Conservation (phyloP, 2,888 invertebrate genomes). For the Plutella xylostella region DNA sequence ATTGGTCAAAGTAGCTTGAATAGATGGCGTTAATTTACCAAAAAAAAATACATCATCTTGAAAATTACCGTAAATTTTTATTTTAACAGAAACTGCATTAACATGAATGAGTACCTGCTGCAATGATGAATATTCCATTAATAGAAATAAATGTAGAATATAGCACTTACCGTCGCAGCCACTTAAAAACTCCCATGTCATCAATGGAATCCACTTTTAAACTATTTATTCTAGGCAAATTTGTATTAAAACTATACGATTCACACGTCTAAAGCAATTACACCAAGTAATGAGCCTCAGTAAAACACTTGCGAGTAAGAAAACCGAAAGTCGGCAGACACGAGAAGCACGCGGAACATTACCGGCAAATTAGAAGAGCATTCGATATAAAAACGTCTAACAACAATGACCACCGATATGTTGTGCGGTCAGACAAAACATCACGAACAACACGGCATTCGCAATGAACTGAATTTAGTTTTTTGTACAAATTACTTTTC, state of each 20-base stretch:
- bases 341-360: constrained; percentile 48
- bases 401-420: constrained; percentile 64
- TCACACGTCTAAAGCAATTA: constrained; percentile 15
- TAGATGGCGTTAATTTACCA: no score
- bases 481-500: constrained; percentile 67
- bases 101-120: no score
- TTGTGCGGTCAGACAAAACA: constrained; percentile 68
- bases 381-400: constrained; percentile 53
- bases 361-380: constrained; percentile 52
- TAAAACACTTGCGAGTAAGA: no score
- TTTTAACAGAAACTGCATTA: no score
- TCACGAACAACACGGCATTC: constrained; percentile 60
- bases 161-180: constrained; percentile 65
- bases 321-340: constrained; percentile 35
- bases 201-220: constrained; percentile 48
- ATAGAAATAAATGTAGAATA: no score
- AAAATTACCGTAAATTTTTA: no score
- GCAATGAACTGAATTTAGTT: constrained; percentile 66
- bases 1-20: no score
- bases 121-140: no score
- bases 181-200: constrained; percentile 65
- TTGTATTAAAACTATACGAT: constrained; percentile 21
- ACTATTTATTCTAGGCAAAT: constrained; percentile 21
- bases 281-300: no score
- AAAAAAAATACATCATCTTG: no score